Evolutionary conservation across 1,140 invertebrate species (phyloP).

Genomic region (Saxidomus purpurata): DNA sequence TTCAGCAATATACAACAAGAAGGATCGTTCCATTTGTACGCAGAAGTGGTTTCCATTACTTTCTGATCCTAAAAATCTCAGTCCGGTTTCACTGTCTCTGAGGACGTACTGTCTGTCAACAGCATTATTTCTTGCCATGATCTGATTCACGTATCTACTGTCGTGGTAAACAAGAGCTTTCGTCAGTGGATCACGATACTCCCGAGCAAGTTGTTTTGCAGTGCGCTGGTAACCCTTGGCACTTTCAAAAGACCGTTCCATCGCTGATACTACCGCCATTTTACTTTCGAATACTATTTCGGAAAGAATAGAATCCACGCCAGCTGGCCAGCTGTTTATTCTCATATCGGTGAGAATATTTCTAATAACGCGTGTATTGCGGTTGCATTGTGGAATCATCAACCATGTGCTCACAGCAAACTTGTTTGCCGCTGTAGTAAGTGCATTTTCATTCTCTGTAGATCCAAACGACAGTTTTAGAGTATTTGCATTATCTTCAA

Average conservation of each 20-base stretch:
- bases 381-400: background rate
- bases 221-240: background rate
- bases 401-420: background rate
- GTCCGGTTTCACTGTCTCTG: background rate
- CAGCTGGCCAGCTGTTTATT: background rate
- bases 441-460: background rate
- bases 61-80: background rate
- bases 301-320: background rate
- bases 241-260: background rate
- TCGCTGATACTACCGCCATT: background rate
- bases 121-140: background rate
- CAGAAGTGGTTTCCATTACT: background rate
- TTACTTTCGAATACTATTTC: constrained; percentile 5
- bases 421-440: background rate
- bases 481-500: background rate
- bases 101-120: background rate
- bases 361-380: background rate
- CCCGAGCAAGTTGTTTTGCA: background rate
- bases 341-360: background rate
- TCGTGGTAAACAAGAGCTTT: background rate
- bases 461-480: background rate
- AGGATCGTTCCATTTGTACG: background rate
- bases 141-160: background rate
- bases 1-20: background rate
- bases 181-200: background rate